Evolutionary conservation across 2,113 vertebrate species (phyloP), one percentile per base, ranked within the genome.

Genomic region (Condylura cristata): DNA sequence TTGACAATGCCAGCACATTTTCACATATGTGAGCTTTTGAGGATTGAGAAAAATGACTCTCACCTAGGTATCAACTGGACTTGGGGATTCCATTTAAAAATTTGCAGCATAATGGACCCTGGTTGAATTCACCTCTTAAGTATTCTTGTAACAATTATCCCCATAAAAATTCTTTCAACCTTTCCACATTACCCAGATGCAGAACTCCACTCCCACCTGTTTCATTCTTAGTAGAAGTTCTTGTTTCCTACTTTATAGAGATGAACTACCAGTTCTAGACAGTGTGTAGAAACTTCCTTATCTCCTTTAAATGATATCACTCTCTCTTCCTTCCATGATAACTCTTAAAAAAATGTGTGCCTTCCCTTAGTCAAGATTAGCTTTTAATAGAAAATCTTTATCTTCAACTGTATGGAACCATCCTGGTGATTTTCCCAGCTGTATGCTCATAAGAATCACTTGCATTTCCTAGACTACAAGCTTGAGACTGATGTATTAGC

Each of bases 341-440:
- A 85, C 53, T 92, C 61, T 80, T 34, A 53, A 10, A 24, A 76
- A 46, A 86, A 61, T n/a, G 46, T 5, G 20, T 70, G 18, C 4
- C 26, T 34, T 44, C 30, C 87, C 8, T 17, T 70, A 9, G 39
- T 37, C 28, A 32, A 79, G 44, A 32, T 41, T 70, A 51, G 13
- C 17, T 93, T 90, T 60, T 41, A 32, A 87, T 3, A 51, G 68
- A 83, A 87, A 66, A 76, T 10, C 37, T 60, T 95, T 83, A 71
- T 83, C 6, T 3, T 30, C 37, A 71, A 34, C 9, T 80, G 8
- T 17, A 39, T 4, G 48, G 30, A 30, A 89, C 13, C 85, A 53
- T 85, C 74, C 22, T 56, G 53, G 26, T 20, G 30, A 28, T 74
- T 68, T 46, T 4, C 32, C 5, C 32, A 32, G 37, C 75, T 30